These are phyloP conservation scores for Athalia rosae DNA, from an alignment of 2,888 invertebrate species.

Conservation along the genomic window DNA sequence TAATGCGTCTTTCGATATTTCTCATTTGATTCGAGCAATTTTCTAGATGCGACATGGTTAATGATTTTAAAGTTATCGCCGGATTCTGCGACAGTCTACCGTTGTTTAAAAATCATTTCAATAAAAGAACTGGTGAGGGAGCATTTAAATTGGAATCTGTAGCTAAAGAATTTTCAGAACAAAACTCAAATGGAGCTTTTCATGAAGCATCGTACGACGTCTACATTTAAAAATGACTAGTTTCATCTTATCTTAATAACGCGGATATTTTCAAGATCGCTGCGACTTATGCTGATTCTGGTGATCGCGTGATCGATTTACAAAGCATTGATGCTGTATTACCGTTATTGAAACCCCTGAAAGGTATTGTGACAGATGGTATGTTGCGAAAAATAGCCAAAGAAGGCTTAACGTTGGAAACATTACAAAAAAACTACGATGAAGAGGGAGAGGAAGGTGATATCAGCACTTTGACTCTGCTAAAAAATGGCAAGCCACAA, in stretches of 20 bases:
- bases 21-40: constrained; percentile 44
- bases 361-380: constrained; percentile 29
- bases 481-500: no score
- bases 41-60: constrained; percentile 18
- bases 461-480: no score
- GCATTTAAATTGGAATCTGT: no score
- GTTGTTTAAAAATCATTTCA: constrained; percentile 42
- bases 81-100: constrained; percentile 47
- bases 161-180: no score
- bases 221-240: constrained; percentile 27
- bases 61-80: constrained; percentile 42
- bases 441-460: no score
- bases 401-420: no score
- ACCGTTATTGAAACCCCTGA: constrained; percentile 30
- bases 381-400: constrained; percentile 27
- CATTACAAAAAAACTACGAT: no score
- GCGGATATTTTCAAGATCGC: constrained; percentile 16
- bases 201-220: constrained; percentile 47
- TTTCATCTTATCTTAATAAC: constrained; percentile 7
- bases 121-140: constrained; percentile 29
- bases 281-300: constrained; percentile 33
- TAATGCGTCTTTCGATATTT: constrained; percentile 46
- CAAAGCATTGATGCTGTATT: constrained; percentile 5
- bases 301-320: no score
- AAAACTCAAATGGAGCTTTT: no score